Base-by-base conservation (phyloP, 1,140 invertebrate species). In the Macrosteles quadrilineatus region DNA sequence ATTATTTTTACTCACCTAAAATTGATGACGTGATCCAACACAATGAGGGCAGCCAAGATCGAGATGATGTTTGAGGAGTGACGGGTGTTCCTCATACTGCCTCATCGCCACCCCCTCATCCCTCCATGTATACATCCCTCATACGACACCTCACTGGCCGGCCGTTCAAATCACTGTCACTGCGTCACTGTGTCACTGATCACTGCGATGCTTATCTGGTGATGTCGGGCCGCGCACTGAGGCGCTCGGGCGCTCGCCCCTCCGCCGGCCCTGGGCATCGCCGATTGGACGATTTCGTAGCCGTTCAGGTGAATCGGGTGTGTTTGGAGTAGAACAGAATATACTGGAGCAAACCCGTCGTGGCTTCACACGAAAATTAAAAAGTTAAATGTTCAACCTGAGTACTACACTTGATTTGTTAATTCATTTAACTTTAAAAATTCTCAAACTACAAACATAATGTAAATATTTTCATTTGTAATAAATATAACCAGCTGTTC, bases 1-100 rank as follows among this genome's bases (percentile, higher is more conserved):
- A n/a, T n/a, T n/a, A n/a, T n/a, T n/a, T n/a, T n/a, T n/a, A 29
- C 55, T 59, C 23, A 59, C 55, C 55, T 59, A 59, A 59, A 59
- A 25, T 59, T 59, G n/a, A 23, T 27, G 55, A 12, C 23, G 47
- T 50, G 47, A 23, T 12, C 23, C 23, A 59, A 25, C 25, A 59
- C 9, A 2, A 23, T 9, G 6, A 59, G 55, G 25, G 55, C 27
- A 30, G 55, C 55, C 23, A 59, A 23, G 21, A 59, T 29, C 2
- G 14, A 11, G 55, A 59, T 14, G 9, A 59, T 6, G 12, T 23
- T 25, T 27, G 12, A 25, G 55, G 23, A 21, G 23, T n/a, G 27
- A 25, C 23, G 55, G 25, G 25, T 14, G 12, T 2, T 25, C 21
- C 12, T 14, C 55, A 59, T 59, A 59, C 21, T 59, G 55, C 55